phyloP scores from a whole-genome alignment of 2,113 vertebrate species.

The Perccottus glenii region DNA sequence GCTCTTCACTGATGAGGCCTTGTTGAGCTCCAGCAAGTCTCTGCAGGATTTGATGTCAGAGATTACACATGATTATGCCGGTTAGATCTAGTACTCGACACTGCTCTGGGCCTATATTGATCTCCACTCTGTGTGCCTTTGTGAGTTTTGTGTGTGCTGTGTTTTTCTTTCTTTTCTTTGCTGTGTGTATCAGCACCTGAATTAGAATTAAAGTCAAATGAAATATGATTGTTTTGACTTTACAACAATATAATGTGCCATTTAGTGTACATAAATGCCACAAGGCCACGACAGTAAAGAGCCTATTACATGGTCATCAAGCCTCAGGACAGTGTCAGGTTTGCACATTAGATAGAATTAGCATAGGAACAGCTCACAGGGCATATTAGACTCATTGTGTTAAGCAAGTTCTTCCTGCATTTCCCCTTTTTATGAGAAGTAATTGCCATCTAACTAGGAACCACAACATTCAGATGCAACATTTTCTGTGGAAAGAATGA shows the following conservation, averaged over 20 bases:
- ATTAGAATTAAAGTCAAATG: not conserved
- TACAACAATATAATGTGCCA: not conserved
- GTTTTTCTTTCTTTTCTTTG: not conserved
- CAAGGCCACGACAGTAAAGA: not conserved
- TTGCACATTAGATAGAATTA: constrained; percentile 17
- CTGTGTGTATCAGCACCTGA: not conserved
- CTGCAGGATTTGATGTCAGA: constrained; percentile 68
- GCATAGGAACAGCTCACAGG: constrained; percentile 5
- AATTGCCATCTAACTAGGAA: not conserved
- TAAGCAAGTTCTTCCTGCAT: not conserved
- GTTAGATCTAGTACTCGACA: constrained; percentile 56
- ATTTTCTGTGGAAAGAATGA: not conserved
- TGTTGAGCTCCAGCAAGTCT: constrained; percentile 48
- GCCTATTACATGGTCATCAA: not conserved
- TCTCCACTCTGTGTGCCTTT: constrained; percentile 21
- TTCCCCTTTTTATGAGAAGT: not conserved
- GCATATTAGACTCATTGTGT: not conserved
- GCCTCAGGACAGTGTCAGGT: not conserved
- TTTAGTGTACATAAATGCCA: not conserved
- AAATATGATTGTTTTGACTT: too few relatives aligned
- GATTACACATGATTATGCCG: constrained; percentile 73
- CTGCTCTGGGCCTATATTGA: constrained; percentile 60
- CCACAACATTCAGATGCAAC: too few relatives aligned
- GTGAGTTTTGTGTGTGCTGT: constrained; percentile 1
- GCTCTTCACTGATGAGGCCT: constrained; percentile 8